Conservation (phyloP, 2,113 vertebrate species). For the Ploceus nigricollis region DNA sequence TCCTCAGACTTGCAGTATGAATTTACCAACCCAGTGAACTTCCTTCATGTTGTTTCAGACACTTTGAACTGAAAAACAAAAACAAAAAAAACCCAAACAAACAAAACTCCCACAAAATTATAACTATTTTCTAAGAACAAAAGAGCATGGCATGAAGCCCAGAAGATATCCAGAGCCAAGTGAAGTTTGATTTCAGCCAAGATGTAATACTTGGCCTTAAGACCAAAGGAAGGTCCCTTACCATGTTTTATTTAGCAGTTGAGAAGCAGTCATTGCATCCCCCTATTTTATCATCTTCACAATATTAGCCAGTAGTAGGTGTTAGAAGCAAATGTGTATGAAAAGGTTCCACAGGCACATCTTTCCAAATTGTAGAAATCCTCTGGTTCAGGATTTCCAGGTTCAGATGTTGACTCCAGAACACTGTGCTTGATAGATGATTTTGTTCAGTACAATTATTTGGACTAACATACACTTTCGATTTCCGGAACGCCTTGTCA, state of each 20-base stretch:
- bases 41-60: neutral
- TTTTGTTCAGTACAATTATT: neutral
- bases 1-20: neutral
- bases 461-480: neutral
- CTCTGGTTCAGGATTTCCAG: neutral
- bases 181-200: neutral
- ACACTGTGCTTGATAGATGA: neutral
- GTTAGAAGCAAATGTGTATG: neutral
- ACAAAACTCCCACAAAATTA: neutral
- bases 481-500: neutral
- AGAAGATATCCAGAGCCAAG: neutral
- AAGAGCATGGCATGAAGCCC: neutral
- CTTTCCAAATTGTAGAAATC: neutral
- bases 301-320: neutral
- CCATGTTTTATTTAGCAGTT: neutral
- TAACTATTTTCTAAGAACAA: neutral
- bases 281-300: neutral
- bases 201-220: neutral
- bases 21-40: neutral
- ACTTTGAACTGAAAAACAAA: neutral
- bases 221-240: neutral
- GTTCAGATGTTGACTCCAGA: neutral
- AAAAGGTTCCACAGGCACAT: neutral
- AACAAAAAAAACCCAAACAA: fast-evolving
- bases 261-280: neutral